Conservation (phyloP, 2,888 invertebrate species). For the Steromphala cineraria region DNA sequence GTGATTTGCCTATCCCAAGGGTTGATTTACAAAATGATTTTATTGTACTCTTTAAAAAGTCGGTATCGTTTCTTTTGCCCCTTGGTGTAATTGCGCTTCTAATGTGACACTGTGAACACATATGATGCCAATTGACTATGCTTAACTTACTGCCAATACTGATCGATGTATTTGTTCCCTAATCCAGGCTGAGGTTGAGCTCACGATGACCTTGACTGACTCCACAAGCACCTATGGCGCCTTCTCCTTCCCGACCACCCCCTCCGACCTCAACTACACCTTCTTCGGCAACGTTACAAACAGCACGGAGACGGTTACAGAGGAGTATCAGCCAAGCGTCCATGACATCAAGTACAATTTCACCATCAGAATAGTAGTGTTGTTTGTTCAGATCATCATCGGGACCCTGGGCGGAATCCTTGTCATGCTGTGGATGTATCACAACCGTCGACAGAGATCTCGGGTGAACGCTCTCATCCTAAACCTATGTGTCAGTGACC, state of each 20-base stretch:
- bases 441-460: conserved; percentile 57
- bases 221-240: background rate
- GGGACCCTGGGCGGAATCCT: conserved; percentile 66
- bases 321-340: conserved; percentile 41
- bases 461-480: conserved; percentile 72
- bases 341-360: conserved; percentile 66
- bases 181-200: no score
- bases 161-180: no score
- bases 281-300: conserved; percentile 1
- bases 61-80: no score
- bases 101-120: no score
- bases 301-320: background rate
- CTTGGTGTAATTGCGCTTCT: no score
- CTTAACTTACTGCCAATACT: no score
- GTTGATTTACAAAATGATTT: no score
- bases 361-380: conserved; percentile 52
- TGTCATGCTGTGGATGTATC: conserved; percentile 69
- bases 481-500: conserved; percentile 72
- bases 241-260: background rate
- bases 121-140: no score
- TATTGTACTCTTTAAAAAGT: no score
- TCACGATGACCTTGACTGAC: background rate
- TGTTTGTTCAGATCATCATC: conserved; percentile 63
- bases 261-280: background rate
- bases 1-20: no score